Base-by-base conservation (phyloP, 2,797 vertebrate genomes). In the Rhynchonycteris naso region DNA sequence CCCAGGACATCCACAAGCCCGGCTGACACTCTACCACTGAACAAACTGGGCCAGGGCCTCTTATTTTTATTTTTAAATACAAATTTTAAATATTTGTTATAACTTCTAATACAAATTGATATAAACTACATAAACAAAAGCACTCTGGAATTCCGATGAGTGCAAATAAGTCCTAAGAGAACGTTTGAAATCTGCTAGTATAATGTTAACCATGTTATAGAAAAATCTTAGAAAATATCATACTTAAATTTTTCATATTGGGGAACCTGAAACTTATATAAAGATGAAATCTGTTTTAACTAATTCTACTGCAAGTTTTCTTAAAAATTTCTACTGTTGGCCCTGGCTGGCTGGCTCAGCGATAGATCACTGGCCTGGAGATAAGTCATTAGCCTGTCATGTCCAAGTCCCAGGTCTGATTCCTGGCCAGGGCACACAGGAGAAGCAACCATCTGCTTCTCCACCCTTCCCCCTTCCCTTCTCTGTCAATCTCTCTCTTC, bases 241-340 rank as follows among this genome's bases (percentile, higher is more conserved):
- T 52, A 82, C 8, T 82, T 33, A 65, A 92, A 33, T 86, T 59
- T 90, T 90, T 93, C 18, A 90, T n/a, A 86, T 76, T 81, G 16
- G 61, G 43, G 24, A 85, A 6, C 30, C n/a, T 33, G 54, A 88
- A 35, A 87, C 43, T 22, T 47, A 84, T 4, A n/a, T 66, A 89
- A 92, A 95, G 18, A 84, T 85, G 30, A 82, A 75, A 65, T 85
- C 16, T 47, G 14, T 30, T 66, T 6, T 59, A 33, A 80, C 6
- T 35, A 76, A 79, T 54, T 81, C 5, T 68, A 71, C 14, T n/a
- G 63, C 35, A 38, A 30, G 69, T 52, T 75, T 86, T 78, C 76
- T 74, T 33, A 80, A 84, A 79, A n/a, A 56, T 15, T 63, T 33
- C 35, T 43, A 71, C 47, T 71, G 1, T 56, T 80, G 21, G n/a